Conservation (phyloP, 2,113 vertebrate species). For the Ivindomyrus marchei region DNA sequence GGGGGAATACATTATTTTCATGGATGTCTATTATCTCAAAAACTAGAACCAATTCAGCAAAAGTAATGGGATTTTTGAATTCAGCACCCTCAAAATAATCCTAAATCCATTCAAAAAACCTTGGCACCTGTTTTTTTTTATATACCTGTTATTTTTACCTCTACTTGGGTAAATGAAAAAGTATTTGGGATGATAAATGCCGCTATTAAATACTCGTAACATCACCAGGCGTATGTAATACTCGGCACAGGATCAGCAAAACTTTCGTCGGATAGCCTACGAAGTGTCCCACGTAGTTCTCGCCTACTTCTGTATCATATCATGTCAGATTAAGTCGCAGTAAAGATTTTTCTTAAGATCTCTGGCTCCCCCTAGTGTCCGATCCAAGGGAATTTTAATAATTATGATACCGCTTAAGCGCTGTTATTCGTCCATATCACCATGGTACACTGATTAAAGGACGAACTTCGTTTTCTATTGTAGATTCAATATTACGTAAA, state of each 20-base stretch:
- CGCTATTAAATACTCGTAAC: background rate
- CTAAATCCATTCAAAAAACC: too few species aligned
- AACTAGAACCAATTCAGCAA: too few species aligned
- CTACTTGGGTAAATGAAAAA: background rate
- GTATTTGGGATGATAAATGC: background rate
- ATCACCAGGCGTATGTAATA: background rate
- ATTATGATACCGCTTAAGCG: background rate
- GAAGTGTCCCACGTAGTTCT: background rate
- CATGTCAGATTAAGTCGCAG: background rate
- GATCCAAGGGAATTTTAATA: constrained; percentile 79
- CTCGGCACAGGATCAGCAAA: background rate
- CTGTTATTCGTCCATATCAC: background rate
- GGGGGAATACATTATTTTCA: too few species aligned
- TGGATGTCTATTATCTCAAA: too few species aligned
- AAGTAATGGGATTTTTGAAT: too few species aligned
- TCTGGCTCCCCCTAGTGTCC: constrained; percentile 85
- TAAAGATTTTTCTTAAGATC: constrained; percentile 75
- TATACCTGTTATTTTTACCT: background rate
- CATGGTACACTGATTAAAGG: background rate
- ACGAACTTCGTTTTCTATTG: background rate
- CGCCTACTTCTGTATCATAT: background rate
- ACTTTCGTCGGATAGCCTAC: background rate
- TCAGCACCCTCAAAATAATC: too few species aligned
- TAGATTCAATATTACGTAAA: background rate
- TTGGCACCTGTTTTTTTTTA: too few species aligned